Evolutionary conservation across 2,888 invertebrate species (phyloP).

Genomic region (Hypsopygia costalis): DNA sequence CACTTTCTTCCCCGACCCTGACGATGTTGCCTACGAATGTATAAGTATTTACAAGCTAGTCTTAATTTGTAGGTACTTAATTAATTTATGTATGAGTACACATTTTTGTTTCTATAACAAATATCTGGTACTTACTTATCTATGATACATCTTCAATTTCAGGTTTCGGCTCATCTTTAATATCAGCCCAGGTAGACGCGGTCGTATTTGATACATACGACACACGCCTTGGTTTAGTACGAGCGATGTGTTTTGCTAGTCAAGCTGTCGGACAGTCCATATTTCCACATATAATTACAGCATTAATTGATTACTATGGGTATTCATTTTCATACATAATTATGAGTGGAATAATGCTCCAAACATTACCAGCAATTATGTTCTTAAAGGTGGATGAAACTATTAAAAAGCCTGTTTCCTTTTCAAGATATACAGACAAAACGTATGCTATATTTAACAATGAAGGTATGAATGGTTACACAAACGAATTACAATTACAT

Average conservation of each 20-base stretch:
- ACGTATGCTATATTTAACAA: conserved; percentile 61
- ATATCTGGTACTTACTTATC: too few relatives aligned
- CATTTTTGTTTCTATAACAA: too few relatives aligned
- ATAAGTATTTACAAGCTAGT: too few relatives aligned
- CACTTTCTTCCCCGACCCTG: too few relatives aligned
- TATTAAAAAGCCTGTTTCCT: conserved; percentile 44
- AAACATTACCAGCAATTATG: conserved; percentile 61
- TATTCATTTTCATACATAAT: conserved; percentile 57
- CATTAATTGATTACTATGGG: conserved; percentile 57
- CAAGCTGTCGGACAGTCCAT: conserved; percentile 68
- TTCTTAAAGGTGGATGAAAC: conserved; percentile 53
- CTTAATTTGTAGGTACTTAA: too few relatives aligned
- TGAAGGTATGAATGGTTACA: conserved; percentile 44
- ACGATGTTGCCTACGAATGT: too few relatives aligned
- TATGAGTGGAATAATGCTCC: conserved; percentile 60
- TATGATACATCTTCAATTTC: conserved; percentile 28
- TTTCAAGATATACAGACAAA: conserved; percentile 63
- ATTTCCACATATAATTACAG: conserved; percentile 66
- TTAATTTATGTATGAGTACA: too few relatives aligned
- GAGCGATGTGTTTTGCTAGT: conserved; percentile 59
- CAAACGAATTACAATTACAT: conserved; percentile 62
- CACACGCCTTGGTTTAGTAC: conserved; percentile 51
- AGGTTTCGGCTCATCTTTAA: conserved; percentile 70
- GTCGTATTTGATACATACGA: conserved; percentile 72
- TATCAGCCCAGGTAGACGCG: conserved; percentile 72